phyloP scores from a whole-genome alignment of 2,888 invertebrate genomes.

The Caenorhabditis wallacei region DNA sequence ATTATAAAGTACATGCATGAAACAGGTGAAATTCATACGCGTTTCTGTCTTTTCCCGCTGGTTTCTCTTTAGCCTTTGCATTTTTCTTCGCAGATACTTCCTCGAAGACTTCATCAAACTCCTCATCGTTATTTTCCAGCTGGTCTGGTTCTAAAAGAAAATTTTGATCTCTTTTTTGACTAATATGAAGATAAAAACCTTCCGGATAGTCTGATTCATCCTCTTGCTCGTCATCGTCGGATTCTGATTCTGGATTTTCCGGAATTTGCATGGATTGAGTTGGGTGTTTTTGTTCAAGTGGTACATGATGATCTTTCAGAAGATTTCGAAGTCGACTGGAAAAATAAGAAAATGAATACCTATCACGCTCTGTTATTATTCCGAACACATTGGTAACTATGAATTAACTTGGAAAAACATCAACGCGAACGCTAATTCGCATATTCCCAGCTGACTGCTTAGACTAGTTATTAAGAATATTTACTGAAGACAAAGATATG shows the following conservation, averaged over 20 bases:
- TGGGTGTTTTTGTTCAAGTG: background rate
- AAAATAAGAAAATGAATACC: too few relatives aligned
- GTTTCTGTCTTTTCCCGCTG: slow-evolving; percentile 19
- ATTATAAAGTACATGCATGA: background rate
- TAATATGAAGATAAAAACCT: too few relatives aligned
- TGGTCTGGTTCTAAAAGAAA: slow-evolving; percentile 55
- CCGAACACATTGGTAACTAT: too few relatives aligned
- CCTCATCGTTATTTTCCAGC: slow-evolving; percentile 38
- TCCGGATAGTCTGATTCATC: slow-evolving; percentile 60
- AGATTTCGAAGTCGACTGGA: slow-evolving; percentile 40
- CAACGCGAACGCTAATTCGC: too few relatives aligned
- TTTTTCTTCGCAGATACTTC: background rate
- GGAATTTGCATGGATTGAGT: background rate
- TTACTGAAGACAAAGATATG: too few relatives aligned
- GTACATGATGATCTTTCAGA: slow-evolving; percentile 12
- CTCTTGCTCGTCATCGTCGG: slow-evolving; percentile 13
- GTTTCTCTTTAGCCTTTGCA: background rate
- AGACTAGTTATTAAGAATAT: too few relatives aligned
- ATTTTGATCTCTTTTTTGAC: too few relatives aligned
- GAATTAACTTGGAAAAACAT: too few relatives aligned
- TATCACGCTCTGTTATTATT: background rate
- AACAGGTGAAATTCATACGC: slow-evolving; percentile 19
- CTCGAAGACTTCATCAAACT: slow-evolving; percentile 41
- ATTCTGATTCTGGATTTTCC: slow-evolving; percentile 1
- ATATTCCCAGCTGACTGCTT: too few relatives aligned